Evolutionary conservation across 2,888 invertebrate genomes (phyloP), one percentile per base, ranked within the genome.

Genomic region (Protophormia terraenovae): DNA sequence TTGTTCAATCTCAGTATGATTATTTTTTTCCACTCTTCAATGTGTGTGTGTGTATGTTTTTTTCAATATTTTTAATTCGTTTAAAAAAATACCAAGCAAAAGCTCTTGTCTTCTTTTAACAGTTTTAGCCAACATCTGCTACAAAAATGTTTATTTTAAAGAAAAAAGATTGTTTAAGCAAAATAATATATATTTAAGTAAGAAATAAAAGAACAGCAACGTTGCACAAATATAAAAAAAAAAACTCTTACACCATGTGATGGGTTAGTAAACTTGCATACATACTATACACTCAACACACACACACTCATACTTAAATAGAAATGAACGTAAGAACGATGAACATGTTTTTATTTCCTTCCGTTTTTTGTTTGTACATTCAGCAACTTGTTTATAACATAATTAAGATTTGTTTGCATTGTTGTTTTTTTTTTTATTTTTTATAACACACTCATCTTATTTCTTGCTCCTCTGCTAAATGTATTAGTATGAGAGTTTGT

Each of bases 341-440:
- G 8, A 67, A 35, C 76, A 76, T 66, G 66, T 64, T 80, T 73
- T 58, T 55, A 45, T 45, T 41, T 69, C 69, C 55, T 72, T 80
- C 45, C 45, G 10, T 32, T 50, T 71, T 71, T 53, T 72, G 50
- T 79, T 41, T 62, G 62, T 64, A 53, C 50, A 64, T 72, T 58
- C 50, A 60, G 72, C 60, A 81, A 84, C 77, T 84, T 84, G 84
- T 84, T 84, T 78, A 84, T 84, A 81, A 81, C 77, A 81, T 84
- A 84, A 84, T 84, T 84, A 84, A 84, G 81, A 73, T 81, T 81
- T 84, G 81, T 78, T 84, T 84, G 84, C 77, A 67, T 69, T 78
- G 55, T 67, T 67, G 27, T 79, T 79, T 38, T 71, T 78, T 6
- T 24, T 47, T 58, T 47, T 32, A 5, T 41, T 55, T 22, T 14